Base-by-base conservation (phyloP, 2,797 vertebrate genomes). In the Caiman crocodilus region DNA sequence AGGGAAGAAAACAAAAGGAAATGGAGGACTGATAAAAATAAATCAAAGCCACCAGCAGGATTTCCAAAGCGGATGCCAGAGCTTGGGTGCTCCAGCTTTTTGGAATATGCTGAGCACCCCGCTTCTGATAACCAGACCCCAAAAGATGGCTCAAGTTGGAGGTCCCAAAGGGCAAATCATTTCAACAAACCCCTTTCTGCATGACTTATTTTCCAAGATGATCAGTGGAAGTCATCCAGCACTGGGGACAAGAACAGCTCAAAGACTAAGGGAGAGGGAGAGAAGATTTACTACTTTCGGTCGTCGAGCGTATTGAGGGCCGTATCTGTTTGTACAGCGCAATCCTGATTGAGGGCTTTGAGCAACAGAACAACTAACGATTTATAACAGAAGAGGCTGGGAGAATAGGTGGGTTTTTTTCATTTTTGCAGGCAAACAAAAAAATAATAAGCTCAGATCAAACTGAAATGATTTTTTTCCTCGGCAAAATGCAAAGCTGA, bases 111-210 rank as follows among this genome's bases (percentile, higher is more conserved):
- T 79, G 79, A 94, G 92, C 77, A 57, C 93, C 81, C 25, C 94
- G 88, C 55, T 89, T 84, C 93, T 88, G 77, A 91, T 96, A 86
- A 26, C 61, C 88, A 87, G 18, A 79, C 88, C 85, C 93, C 77
- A 11, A 50, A 50, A 50, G 42, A 50, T 50, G 42, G 9, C 42
- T 50, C 9, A 50, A 50, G 42, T 50, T 50, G 42, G 42, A 50
- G 42, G 42, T 50, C 42, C 42, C 42, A 10, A 10, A 10, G 42
- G 42, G 42, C 42, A 50, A 50, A 50, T 50, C 42, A 10, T 50
- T 50, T 50, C 42, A 50, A 50, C 42, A 50, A 50, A 11, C 42
- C 42, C 42, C 9, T 50, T 50, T 50, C 42, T 50, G 42, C 42
- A 50, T 10, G 42, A 50, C 3, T 50, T 50, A 50, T 50, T 50